A percentile compares a stretch with the other conserved stretches of the same genome.
Evolutionary conservation across 2,888 invertebrate species (phyloP).

Genomic region (Acholoe squamosa): DNA sequence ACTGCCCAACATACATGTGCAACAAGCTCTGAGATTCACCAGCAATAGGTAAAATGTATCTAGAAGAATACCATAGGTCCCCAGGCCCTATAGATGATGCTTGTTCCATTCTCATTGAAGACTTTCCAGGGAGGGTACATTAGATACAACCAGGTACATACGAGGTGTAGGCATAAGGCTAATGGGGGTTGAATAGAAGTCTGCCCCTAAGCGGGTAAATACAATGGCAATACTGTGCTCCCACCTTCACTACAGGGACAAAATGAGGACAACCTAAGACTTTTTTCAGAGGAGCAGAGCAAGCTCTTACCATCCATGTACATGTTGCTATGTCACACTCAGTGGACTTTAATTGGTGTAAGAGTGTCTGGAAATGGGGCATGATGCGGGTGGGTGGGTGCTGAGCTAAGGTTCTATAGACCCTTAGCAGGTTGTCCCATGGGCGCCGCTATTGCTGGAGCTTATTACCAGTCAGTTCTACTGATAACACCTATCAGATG

Average conservation of each 20-base stretch:
- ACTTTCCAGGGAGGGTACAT: neutral
- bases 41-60: too few species aligned
- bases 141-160: neutral
- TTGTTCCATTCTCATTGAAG: neutral
- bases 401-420: too few species aligned
- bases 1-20: too few species aligned
- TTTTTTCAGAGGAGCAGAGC: neutral
- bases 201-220: neutral
- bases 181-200: neutral
- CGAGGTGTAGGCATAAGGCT: neutral
- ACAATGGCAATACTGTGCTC: constrained; percentile 24
- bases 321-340: neutral
- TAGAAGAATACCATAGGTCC: too few species aligned
- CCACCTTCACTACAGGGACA: neutral
- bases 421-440: too few species aligned
- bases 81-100: too few species aligned
- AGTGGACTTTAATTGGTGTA: neutral
- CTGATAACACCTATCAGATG: too few species aligned
- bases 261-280: neutral
- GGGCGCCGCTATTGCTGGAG: too few species aligned
- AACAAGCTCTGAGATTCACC: too few species aligned
- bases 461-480: too few species aligned
- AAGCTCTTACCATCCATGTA: neutral
- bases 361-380: neutral
- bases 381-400: too few species aligned